Conservation (phyloP, 2,888 invertebrate genomes). For the Rhodophaea formosa region DNA sequence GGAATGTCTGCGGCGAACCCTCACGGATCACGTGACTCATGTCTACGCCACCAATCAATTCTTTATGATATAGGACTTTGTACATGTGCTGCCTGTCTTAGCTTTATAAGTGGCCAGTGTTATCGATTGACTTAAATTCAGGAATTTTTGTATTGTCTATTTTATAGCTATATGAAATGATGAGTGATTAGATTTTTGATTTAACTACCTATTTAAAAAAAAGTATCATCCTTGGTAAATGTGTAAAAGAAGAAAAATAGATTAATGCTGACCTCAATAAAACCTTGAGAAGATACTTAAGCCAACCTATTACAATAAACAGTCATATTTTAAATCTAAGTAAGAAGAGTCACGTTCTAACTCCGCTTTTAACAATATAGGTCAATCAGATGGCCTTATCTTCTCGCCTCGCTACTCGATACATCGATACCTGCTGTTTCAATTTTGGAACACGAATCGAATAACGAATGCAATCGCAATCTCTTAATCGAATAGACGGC, state of each 20-base stretch:
- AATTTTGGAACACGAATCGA: conserved; percentile 72
- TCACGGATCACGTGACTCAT: conserved; percentile 46
- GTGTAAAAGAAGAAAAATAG: neutral
- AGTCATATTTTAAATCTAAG: conserved; percentile 12
- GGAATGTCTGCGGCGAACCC: conserved; percentile 55
- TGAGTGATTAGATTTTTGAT: conserved; percentile 6
- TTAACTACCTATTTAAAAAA: no score
- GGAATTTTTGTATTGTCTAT: neutral
- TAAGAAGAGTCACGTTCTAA: conserved; percentile 10
- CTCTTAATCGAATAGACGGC: conserved; percentile 53
- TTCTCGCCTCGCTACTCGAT: conserved; percentile 38
- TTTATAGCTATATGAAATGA: conserved; percentile 13
- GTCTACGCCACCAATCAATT: conserved; percentile 35
- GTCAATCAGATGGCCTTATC: conserved; percentile 55
- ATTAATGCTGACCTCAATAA: neutral
- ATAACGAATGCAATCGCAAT: conserved; percentile 64
- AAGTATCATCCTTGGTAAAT: neutral
- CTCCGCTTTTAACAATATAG: conserved; percentile 41
- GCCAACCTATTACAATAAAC: conserved; percentile 10
- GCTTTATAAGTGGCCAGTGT: conserved; percentile 16
- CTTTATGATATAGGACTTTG: conserved; percentile 25
- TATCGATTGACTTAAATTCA: neutral
- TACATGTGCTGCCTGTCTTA: conserved; percentile 16
- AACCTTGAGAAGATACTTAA: conserved; percentile 4
- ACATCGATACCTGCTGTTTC: conserved; percentile 73